Conservation (phyloP, 2,797 vertebrate species). For the Acrossocheilus wenchowensis region DNA sequence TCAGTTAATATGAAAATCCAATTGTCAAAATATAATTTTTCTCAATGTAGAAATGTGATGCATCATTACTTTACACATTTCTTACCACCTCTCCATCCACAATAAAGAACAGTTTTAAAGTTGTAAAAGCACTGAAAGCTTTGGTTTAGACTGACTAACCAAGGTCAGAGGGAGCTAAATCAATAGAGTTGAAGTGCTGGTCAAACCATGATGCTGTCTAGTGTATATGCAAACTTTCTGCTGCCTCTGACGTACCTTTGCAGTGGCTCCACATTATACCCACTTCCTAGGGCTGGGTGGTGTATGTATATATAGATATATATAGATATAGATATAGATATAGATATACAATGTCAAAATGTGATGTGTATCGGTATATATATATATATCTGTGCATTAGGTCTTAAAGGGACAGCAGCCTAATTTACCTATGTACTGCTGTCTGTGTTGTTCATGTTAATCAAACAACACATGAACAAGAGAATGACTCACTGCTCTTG, state of each 20-base stretch:
- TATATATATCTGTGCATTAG: not conserved
- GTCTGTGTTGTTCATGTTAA: not conserved
- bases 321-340: too few species aligned
- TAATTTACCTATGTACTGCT: not conserved
- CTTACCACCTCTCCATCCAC: not conserved
- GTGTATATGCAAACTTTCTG: not conserved
- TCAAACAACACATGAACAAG: not conserved
- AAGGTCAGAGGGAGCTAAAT: not conserved
- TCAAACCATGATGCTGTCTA: not conserved
- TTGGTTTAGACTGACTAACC: slow-evolving; percentile 13
- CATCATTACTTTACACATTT: not conserved
- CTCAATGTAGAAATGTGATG: not conserved
- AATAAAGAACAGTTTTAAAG: not conserved
- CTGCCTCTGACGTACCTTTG: not conserved
- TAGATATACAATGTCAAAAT: not conserved
- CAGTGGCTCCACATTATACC: not conserved
- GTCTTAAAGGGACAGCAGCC: not conserved
- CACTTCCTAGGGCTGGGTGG: not conserved
- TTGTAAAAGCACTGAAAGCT: not conserved
- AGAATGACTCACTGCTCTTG: not conserved
- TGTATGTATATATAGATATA: too few species aligned
- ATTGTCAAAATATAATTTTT: not conserved
- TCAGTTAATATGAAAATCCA: not conserved
- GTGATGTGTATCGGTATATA: not conserved
- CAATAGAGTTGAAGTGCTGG: not conserved